Evolutionary conservation across 1,140 invertebrate genomes (phyloP).

Genomic region (Aphelenchoides besseyi): DNA sequence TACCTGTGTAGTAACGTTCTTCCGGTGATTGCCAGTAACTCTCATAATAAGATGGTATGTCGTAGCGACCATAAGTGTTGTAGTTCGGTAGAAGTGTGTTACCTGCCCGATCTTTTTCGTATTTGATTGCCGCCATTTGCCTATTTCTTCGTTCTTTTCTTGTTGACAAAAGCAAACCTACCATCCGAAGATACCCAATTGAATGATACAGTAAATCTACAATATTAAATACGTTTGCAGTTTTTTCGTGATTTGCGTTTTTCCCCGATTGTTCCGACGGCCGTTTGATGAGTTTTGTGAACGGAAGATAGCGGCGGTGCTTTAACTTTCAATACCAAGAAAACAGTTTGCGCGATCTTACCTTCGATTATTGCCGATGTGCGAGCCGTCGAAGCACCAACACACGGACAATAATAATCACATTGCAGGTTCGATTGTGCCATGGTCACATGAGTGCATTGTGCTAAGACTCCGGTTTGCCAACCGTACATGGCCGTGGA

Average conservation of each 20-base stretch:
- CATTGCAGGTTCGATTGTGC: conserved; percentile 62
- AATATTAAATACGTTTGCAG: conserved; percentile 10
- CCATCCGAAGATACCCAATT: conserved; percentile 58
- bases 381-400: conserved; percentile 59
- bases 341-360: conserved; percentile 21
- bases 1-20: conserved; percentile 60
- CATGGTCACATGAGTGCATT: conserved; percentile 60
- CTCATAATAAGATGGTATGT: conserved; percentile 58
- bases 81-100: conserved; percentile 60
- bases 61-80: conserved; percentile 59
- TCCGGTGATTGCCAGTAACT: conserved; percentile 52
- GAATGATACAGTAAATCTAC: conserved; percentile 57
- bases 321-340: conserved; percentile 11
- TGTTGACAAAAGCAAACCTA: not conserved
- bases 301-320: not conserved
- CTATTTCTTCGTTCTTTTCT: no score
- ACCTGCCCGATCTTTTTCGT: conserved; percentile 60
- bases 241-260: conserved; percentile 6
- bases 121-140: conserved; percentile 62
- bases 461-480: conserved; percentile 54
- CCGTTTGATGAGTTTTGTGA: conserved; percentile 1
- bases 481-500: conserved; percentile 56
- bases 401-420: conserved; percentile 62
- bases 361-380: conserved; percentile 60
- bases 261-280: not conserved